Evolutionary conservation across 2,888 invertebrate species (phyloP), one percentile per base, ranked within the genome.

Genomic region (Cosmopolites sordidus): DNA sequence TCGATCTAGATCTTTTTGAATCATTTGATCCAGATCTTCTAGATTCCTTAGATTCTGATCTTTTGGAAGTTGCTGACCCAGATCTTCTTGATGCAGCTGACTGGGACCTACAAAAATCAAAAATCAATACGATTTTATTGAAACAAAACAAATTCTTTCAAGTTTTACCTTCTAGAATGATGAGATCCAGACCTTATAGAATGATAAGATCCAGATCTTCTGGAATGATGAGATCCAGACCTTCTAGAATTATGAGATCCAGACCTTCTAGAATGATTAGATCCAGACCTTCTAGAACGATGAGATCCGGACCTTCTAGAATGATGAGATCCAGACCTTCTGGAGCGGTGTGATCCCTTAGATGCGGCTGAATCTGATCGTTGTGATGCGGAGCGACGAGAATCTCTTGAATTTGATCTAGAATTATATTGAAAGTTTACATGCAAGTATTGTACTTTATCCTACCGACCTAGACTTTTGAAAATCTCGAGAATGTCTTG

Each of bases 161-260:
- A 22, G 29, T 58, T 56, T n/a, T 62, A 61, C 33, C 61, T 49
- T 54, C 51, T 49, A 33, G 53, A 54, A 18, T 16, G 17, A n/a
- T 49, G 47, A 3, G 61, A 60, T 1, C 58, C 53, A 11, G 75
- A 75, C 33, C 70, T 69, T 15, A 9, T 9, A 27, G 27, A 27
- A 27, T 5, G 6, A 6, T 42, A 65, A 76, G 17, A 60, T 15
- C 62, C 71, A 9, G 79, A 79, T 62, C 76, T 77, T 52, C 74
- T 71, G 49, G 79, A 79, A 6, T 67, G 75, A 6, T 76, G 44
- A 6, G 27, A 27, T 9, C 27, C 27, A 27, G 27, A 27, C 9
- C 27, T 27, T 27, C 27, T 5, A 12, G 45, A 51, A 3, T 22
- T 5, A 22, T 5, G 4, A 22, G 4, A 22, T 22, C 22, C 56